Evolutionary conservation across 2,888 invertebrate genomes (phyloP).

Genomic region (Nephrotoma flavescens): DNA sequence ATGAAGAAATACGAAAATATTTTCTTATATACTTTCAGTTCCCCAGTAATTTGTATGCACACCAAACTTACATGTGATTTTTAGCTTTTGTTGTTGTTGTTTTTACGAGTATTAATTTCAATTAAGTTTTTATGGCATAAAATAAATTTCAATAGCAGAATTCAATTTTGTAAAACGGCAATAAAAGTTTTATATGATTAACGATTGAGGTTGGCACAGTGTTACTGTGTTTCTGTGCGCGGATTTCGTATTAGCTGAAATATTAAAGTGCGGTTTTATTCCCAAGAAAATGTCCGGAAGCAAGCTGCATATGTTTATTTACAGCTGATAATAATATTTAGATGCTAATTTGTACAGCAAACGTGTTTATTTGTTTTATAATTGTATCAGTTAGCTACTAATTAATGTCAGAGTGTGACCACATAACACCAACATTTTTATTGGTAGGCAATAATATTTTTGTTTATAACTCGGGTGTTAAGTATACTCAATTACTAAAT

Average conservation of each 20-base stretch:
- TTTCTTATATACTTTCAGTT: no score
- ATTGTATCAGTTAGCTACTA: background rate
- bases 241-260: no score
- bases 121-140: no score
- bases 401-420: background rate
- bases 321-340: background rate
- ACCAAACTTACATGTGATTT: background rate
- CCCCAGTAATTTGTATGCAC: background rate
- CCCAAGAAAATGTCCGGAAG: background rate
- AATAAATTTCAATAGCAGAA: background rate
- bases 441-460: background rate
- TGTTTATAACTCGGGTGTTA: background rate
- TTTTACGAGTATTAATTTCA: no score
- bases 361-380: background rate
- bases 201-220: background rate
- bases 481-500: no score
- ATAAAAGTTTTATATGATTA: background rate
- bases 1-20: background rate
- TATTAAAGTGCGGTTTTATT: no score
- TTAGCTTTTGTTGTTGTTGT: background rate
- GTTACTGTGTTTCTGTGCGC: background rate
- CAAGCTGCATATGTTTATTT: background rate
- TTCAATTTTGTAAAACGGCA: background rate
- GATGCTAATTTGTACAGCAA: background rate
- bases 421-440: background rate